Base-by-base conservation (phyloP, 1,140 invertebrate species). In the Leptinotarsa defecta region DNA sequence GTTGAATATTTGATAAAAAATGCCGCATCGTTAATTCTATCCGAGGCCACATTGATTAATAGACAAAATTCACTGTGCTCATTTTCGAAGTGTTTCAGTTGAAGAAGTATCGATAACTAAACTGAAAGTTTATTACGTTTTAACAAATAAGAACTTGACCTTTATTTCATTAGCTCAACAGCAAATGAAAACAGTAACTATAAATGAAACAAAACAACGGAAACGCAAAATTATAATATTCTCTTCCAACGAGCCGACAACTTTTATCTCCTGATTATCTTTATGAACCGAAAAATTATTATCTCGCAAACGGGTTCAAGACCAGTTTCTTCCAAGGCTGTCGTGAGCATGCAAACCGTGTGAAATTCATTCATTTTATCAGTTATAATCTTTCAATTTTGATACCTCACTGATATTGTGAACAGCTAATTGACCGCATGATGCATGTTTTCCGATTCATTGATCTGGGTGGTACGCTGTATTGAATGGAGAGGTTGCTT, bases 221-320 rank as follows among this genome's bases (percentile, higher is more conserved):
- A 57, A 57, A 57, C 17, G 17, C 15, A 57, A 57, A 57, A 15
- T 57, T 19, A 15, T 57, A 15, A 57, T 57, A 57, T 57, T 15
- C 52, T n/a, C 52, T 57, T 57, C 13, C 52, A 57, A 57, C 52
- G n/a, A 57, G 52, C 52, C 52, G 52, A n/a, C 52, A 19, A 57
- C 34, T 57, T 57, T 57, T 57, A 57, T 57, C 52, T 57, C 52
- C 52, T 57, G 52, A 57, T 57, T 19, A 57, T 17, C 52, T 17
- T 57, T 17, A 57, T 57, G 52, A 57, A n/a, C 52, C 52, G 52
- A 57, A 57, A 57, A 57, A 57, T 57, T 15, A 57, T 15, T 57
- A 57, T n/a, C 15, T 57, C 52, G 17, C 52, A 57, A 57, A 57
- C 52, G n/a, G 52, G 52, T 57, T 57, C 8, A 17, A 4, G 52